Evolutionary conservation across 1,140 invertebrate genomes (phyloP), one percentile per base, ranked within the genome.

Genomic region (Eupeodes corollae): DNA sequence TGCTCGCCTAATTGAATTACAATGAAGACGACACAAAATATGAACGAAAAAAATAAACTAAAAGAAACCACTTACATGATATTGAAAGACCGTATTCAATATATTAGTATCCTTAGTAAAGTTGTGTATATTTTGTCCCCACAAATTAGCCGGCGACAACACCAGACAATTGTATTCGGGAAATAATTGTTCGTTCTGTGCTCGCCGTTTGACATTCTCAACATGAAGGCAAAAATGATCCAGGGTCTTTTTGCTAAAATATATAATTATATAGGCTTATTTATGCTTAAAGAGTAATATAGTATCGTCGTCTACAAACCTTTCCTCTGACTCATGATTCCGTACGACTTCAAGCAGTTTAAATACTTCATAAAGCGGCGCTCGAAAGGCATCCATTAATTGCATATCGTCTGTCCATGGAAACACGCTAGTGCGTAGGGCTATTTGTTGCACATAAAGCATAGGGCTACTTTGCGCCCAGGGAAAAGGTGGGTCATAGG

Each of bases 131-230:
- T 90, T 88, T 61, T 86, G 82, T 49, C 85, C 79, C 93, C 93
- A 97, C 21, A 97, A 74, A 70, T 93, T 94, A 1, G 90, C 90
- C 1, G 94, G 93, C 3, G 92, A 96, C 0, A 97, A 66, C n/a
- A 92, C 70, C 1, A 98, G 73, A 67, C 94, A 98, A 64, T 82
- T 86, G 63, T 91, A 95, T 63, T 95, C 84, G 0, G 93, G 92
- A 21, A 94, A 71, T 48, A 87, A 72, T 57, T 71, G 78, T 58
- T 58, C 66, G 61, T 63, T 70, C 19, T 53, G 51, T 58, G 52
- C 76, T 70, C 55, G 70, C 47, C 77, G 75, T 55, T 84, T 83
- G 2, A 88, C 77, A 48, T 79, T 78, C 58, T 91, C 91, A 35
- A 96, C 81, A 61, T 91, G 88, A 34, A 93, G 76, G 69, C 92